Evolutionary conservation across 2,797 vertebrate genomes (phyloP), one percentile per base, ranked within the genome.

Genomic region (Dendrocincla fuliginosa): DNA sequence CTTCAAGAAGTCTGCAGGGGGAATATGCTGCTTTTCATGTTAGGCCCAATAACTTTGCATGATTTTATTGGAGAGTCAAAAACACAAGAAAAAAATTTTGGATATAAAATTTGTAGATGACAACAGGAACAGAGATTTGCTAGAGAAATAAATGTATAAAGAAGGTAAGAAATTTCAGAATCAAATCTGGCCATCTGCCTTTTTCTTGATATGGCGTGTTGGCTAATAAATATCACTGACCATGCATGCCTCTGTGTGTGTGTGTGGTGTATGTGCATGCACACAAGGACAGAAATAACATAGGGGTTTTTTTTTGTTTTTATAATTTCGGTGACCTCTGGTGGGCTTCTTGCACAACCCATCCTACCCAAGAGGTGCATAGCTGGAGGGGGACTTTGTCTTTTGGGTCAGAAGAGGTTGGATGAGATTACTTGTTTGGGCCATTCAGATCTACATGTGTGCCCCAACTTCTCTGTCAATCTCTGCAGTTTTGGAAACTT

Each of bases 211-310:
- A 67, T 47, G 9, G 6, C 3, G 0, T 27, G 2, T 24, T 55
- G 42, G 7, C 17, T 76, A 5, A 14, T 35, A 52, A 61, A 23
- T 59, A 44, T 32, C 14, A 13, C 46, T 47, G 37, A 49, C 11
- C 17, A 13, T 10, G 13, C 11, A 3, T 32, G 7, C 6, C 23
- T 50, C 15, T 39, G 2, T 32, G 9, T 37, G 17, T 19, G 15
- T 11, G 9, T 25, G 16, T 23, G 8, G 5, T 24, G 4, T 11
- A 1, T 5, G 10, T 14, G 5, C 4, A 4, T 3, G 3, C 4
- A 3, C 25, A 56, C 9, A 49, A 44, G 37, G 13, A 35, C 3
- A 49, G 52, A 91, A 61, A 52, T 65, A 63, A 42, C 4, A 27
- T 0, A 17, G 8, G n/a, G n/a, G n/a, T n/a, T n/a, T 44, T 81